Evolutionary conservation across 2,797 vertebrate genomes (phyloP), one percentile per base, ranked within the genome.

Genomic region (Tenualosa thibaudeaui): DNA sequence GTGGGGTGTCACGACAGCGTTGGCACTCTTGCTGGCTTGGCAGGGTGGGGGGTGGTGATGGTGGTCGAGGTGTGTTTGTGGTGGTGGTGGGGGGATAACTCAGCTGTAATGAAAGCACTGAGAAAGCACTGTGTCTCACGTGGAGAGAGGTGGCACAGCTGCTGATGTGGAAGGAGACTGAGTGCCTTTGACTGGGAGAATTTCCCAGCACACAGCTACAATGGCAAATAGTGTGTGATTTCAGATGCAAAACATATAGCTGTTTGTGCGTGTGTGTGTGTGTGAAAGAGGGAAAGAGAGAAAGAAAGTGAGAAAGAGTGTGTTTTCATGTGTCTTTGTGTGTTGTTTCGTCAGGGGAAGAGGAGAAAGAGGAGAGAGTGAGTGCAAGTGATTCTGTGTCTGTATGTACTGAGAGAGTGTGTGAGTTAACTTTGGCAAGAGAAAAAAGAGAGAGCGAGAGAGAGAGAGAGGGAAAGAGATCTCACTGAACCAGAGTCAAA

Each of bases 401-500:
- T 24, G 19, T 60, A 24, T 60, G 19, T 60, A 9, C 46, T 17
- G 15, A 5, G 54, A 17, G 4, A 19, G 54, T 24, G 5, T 9
- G 58, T 24, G 58, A 56, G 54, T 51, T 51, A 51, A 51, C 50
- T 51, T 51, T 12, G 3, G 50, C 1, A 0, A 51, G 50, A 51
- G 50, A 51, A 51, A 51, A 12, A 9, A 1, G 2, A 46, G 46
- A 3, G 24, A 26, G 62, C 15, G 62, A 68, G 13, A 13, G 24
- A 37, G 62, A 37, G 62, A 26, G 62, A 31, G 62, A 31, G 53
- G 8, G 75, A 62, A 13, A 50, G 56, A 9, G 56, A 62, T 85
- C 26, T 87, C 37, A 37, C 53, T 31, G 50, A 53, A 85, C 75
- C 40, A 78, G 78, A 85, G 82, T 85, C 56, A 85, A 86, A 85